A percentile compares a stretch with the other conserved stretches of the same genome.
Evolutionary conservation across 2,113 vertebrate genomes (phyloP).

Genomic region (Amazona vittata): DNA sequence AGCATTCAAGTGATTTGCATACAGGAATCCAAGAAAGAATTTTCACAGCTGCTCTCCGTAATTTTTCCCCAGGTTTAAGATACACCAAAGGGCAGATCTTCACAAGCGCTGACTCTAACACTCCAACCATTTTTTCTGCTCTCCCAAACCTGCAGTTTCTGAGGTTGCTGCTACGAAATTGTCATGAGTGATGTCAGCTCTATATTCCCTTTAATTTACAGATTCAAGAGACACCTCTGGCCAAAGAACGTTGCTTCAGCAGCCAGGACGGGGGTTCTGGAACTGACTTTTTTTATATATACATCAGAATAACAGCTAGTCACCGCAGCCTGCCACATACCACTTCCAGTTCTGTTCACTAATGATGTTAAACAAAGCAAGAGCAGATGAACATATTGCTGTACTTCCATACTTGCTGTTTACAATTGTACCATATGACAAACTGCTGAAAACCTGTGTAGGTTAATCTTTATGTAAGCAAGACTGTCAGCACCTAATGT

Average conservation of each 20-base stretch:
- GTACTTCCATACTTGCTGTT: neutral
- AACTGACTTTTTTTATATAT: neutral
- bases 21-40: neutral
- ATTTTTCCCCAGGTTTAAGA: neutral
- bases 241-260: neutral
- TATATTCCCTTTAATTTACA: neutral
- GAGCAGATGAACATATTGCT: constrained; percentile 16
- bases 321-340: neutral
- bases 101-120: rapidly evolving
- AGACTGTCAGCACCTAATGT: constrained; percentile 42
- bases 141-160: neutral
- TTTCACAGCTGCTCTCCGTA: neutral
- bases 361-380: constrained; percentile 48
- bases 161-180: neutral
- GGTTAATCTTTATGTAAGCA: constrained; percentile 67
- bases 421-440: constrained; percentile 43
- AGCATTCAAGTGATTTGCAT: neutral
- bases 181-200: neutral
- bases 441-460: constrained; percentile 52
- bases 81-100: neutral
- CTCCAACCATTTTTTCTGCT: neutral
- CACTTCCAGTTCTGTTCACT: constrained; percentile 29
- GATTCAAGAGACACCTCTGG: neutral
- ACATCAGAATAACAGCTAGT: neutral
- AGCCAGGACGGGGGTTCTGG: neutral